phyloP scores from a whole-genome alignment of 2,888 invertebrate genomes.

The Chaetogeoica ovagalla region DNA sequence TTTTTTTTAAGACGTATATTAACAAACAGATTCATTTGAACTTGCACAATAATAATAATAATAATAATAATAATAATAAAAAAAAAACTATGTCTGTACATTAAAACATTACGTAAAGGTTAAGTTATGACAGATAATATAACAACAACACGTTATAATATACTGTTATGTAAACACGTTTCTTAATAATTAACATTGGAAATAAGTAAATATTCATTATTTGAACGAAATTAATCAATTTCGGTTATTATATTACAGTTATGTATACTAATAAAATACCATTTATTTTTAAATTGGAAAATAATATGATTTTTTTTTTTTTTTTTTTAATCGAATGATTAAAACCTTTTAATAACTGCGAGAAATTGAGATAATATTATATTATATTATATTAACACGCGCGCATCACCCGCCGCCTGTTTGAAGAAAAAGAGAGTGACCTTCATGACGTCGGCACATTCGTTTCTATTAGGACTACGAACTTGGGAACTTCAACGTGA shows the following conservation, averaged over 20 bases:
- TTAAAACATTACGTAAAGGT: not conserved
- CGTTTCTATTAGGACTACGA: conserved; percentile 27
- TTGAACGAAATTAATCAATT: too few relatives aligned
- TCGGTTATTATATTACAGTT: too few relatives aligned
- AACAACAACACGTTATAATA: too few relatives aligned
- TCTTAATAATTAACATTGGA: not conserved
- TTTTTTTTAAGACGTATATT: not conserved
- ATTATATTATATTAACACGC: conserved; percentile 24
- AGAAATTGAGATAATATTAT: conserved; percentile 21
- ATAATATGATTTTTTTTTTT: not conserved
- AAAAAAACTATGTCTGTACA: not conserved
- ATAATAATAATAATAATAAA: too few relatives aligned
- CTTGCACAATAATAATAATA: not conserved
- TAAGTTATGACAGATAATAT: not conserved
- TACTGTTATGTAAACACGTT: too few relatives aligned
- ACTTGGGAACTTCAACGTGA: conserved; percentile 9
- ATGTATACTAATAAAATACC: too few relatives aligned
- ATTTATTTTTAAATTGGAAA: too few relatives aligned
- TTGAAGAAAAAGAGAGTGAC: conserved; percentile 40
- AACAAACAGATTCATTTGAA: not conserved
- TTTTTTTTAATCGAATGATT: too few relatives aligned
- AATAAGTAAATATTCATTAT: not conserved
- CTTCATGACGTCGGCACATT: conserved; percentile 20
- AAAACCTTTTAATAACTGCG: not conserved
- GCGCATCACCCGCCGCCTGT: conserved; percentile 38